Percentiles rank a stretch among this genome's conserved stretches.
These are phyloP conservation scores for Myoxocephalus aenaeus DNA, from an alignment of 2,797 vertebrate genomes.

Conservation along the genomic window DNA sequence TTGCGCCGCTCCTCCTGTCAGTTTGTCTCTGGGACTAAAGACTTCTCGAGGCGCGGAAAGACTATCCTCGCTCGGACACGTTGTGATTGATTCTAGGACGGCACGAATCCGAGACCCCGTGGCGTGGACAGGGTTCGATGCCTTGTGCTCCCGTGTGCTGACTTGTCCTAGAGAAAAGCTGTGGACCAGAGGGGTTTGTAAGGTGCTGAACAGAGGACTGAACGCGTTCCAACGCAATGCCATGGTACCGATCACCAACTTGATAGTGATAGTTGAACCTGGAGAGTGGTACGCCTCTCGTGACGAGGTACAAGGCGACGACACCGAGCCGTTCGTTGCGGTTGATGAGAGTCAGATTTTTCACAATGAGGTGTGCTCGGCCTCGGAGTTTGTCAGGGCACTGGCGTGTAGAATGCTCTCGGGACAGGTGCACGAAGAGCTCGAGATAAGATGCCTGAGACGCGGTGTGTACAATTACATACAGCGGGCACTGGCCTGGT, in stretches of 20 bases:
- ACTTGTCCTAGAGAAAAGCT: background rate
- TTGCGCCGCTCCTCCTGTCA: background rate
- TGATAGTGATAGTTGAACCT: background rate
- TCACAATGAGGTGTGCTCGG: background rate
- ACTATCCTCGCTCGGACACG: no score
- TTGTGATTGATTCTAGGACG: background rate
- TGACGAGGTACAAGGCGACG: no score
- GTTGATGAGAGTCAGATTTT: no score
- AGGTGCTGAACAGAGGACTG: conserved; percentile 22
- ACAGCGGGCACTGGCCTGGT: conserved; percentile 1
- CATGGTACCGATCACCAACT: background rate
- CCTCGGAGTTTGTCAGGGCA: background rate
- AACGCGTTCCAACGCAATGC: background rate
- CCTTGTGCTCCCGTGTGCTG: conserved; percentile 18
- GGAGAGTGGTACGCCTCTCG: conserved; percentile 25
- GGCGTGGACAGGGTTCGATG: conserved; percentile 17
- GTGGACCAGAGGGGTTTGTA: conserved; percentile 38
- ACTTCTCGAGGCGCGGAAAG: no score
- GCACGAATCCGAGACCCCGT: background rate
- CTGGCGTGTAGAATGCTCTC: conserved; percentile 15
- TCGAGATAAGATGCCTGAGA: conserved; percentile 2
- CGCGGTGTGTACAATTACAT: conserved; percentile 15
- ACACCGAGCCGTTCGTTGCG: no score
- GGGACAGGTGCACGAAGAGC: background rate
- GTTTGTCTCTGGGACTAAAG: background rate